phyloP scores from a whole-genome alignment of 2,888 invertebrate genomes.

The Drepanosiphum platanoidis region DNA sequence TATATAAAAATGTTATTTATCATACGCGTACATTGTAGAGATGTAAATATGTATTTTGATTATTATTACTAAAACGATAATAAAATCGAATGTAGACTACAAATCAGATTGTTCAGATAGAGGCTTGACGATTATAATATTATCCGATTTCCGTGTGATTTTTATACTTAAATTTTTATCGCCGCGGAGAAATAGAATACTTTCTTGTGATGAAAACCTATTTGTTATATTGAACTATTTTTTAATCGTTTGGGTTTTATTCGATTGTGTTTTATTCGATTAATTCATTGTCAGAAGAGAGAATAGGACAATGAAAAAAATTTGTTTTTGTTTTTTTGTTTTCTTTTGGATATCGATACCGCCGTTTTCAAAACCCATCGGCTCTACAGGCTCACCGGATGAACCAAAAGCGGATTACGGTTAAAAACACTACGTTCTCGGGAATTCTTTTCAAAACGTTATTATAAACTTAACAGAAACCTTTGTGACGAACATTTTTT shows the following conservation, averaged over 20 bases:
- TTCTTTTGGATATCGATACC: background rate
- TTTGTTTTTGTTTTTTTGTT: background rate
- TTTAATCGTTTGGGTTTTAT: too few relatives aligned
- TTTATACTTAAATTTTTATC: background rate
- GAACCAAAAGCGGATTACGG: conserved; percentile 3
- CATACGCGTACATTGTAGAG: too few relatives aligned
- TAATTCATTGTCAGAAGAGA: background rate
- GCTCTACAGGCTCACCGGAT: conserved; percentile 26
- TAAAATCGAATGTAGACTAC: too few relatives aligned
- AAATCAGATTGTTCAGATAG: too few relatives aligned
- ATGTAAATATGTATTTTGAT: too few relatives aligned
- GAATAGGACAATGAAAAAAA: background rate
- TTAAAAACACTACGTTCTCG: background rate
- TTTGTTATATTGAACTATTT: background rate
- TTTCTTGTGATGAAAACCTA: background rate
- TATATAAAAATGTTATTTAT: too few relatives aligned
- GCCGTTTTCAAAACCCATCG: background rate
- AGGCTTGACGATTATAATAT: too few relatives aligned
- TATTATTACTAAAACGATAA: too few relatives aligned
- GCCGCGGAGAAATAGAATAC: too few relatives aligned
- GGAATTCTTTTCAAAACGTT: conserved; percentile 15
- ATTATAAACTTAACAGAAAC: conserved; percentile 16
- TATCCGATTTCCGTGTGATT: too few relatives aligned
- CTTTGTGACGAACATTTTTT: background rate
- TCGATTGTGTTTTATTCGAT: too few relatives aligned